These are phyloP conservation scores for Brenthis hecate DNA, from an alignment of 2,888 invertebrate species.

Conservation along the genomic window DNA sequence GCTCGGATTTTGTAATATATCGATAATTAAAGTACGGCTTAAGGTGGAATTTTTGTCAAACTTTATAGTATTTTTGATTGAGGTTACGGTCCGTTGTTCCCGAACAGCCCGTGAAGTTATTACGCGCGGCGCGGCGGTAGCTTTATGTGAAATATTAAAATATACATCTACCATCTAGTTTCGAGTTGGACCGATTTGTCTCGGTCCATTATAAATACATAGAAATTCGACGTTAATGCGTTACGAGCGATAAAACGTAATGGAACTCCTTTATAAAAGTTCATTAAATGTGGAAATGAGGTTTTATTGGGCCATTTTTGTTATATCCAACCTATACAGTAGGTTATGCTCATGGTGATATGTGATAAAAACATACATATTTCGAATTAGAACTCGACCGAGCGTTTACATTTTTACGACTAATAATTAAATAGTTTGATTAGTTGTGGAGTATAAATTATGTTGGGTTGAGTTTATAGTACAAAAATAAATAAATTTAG, in stretches of 20 bases:
- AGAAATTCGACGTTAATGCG: conserved; percentile 62
- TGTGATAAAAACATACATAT: conserved; percentile 42
- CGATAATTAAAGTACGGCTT: conserved; percentile 81
- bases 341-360: conserved; percentile 31
- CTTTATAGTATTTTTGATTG: conserved; percentile 80
- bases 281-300: conserved; percentile 52
- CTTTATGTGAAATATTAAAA: conserved; percentile 68
- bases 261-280: conserved; percentile 66
- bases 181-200: conserved; percentile 70
- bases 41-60: conserved; percentile 81
- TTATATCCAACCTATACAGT: conserved; percentile 39
- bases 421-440: conserved; percentile 40
- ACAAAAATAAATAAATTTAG: conserved; percentile 11
- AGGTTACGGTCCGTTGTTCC: conserved; percentile 71
- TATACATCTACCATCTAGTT: conserved; percentile 55
- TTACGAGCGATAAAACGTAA: conserved; percentile 63
- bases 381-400: conserved; percentile 37
- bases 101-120: conserved; percentile 57
- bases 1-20: conserved; percentile 76
- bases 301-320: conserved; percentile 44
- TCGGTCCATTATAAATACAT: conserved; percentile 74
- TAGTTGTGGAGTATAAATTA: conserved; percentile 39
- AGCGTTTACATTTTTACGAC: conserved; percentile 40
- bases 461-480: conserved; percentile 33
- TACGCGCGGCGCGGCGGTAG: conserved; percentile 68